Evolutionary conservation across 2,888 invertebrate species (phyloP).

Genomic region (Mesochorus sp.): DNA sequence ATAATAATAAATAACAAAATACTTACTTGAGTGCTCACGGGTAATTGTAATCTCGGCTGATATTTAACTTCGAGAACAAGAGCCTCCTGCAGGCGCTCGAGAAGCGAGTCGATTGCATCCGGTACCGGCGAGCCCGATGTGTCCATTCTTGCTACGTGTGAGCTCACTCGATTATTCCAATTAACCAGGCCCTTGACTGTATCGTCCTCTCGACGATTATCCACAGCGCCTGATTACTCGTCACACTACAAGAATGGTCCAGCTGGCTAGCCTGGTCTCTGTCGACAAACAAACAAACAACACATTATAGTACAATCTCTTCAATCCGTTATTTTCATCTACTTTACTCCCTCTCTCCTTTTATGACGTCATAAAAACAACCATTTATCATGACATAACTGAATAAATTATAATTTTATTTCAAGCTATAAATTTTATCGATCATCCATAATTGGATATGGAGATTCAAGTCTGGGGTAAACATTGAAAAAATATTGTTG

Average conservation of each 20-base stretch:
- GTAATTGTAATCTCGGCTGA: conserved; percentile 87
- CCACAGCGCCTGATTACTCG: conserved; percentile 73
- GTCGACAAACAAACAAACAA: conserved; percentile 61
- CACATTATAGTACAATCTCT: too few species aligned
- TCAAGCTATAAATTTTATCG: too few species aligned
- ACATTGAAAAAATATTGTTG: too few species aligned
- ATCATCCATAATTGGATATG: too few species aligned
- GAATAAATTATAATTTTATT: too few species aligned
- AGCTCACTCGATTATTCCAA: conserved; percentile 65
- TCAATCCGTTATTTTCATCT: too few species aligned
- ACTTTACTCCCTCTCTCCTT: conserved; percentile 3
- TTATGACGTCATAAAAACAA: too few species aligned
- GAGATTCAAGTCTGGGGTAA: too few species aligned
- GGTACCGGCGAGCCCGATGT: conserved; percentile 81
- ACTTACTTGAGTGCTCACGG: conserved; percentile 86
- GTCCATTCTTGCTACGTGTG: conserved; percentile 81
- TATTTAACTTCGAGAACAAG: conserved; percentile 88
- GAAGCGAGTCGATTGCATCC: conserved; percentile 80
- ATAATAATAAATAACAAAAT: conserved; percentile 21
- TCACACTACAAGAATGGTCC: conserved; percentile 81
- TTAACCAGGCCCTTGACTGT: conserved; percentile 49
- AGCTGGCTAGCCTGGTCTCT: conserved; percentile 81
- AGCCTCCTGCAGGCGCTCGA: conserved; percentile 85
- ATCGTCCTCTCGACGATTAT: conserved; percentile 59
- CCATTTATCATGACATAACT: too few species aligned